phyloP scores from a whole-genome alignment of 1,140 invertebrate genomes.

The Musca domestica region DNA sequence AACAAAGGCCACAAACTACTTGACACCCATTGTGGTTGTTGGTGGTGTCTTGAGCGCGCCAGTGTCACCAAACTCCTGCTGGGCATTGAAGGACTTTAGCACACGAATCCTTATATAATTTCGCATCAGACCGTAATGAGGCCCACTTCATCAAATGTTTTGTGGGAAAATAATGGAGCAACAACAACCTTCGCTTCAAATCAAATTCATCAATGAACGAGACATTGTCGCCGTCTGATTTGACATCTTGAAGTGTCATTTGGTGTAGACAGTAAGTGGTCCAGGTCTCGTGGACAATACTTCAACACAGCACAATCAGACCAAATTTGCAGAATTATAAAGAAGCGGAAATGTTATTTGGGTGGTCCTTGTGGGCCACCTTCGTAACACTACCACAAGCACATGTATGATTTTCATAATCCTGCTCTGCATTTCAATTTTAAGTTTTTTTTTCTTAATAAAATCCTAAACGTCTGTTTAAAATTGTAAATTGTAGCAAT shows the following conservation, averaged over 20 bases:
- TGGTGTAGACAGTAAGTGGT: conserved; percentile 19
- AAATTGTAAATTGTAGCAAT: neutral
- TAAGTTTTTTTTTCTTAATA: neutral
- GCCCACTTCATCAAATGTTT: neutral
- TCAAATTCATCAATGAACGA: neutral
- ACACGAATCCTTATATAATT: neutral
- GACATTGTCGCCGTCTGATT: conserved; percentile 14
- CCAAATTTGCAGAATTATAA: neutral
- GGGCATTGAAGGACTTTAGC: neutral
- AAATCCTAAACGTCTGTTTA: neutral
- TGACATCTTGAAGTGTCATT: conserved; percentile 13
- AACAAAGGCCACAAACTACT: conserved; percentile 7
- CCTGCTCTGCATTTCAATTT: too few relatives aligned
- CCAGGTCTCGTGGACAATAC: neutral
- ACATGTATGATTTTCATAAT: neutral
- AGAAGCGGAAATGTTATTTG: neutral
- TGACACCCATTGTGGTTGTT: conserved; percentile 5
- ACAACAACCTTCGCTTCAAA: too few relatives aligned
- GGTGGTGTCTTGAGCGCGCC: neutral
- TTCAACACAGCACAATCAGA: neutral
- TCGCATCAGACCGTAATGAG: neutral
- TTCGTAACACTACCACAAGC: too few relatives aligned
- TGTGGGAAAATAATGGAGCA: neutral
- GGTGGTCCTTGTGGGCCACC: neutral
- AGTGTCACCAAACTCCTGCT: conserved; percentile 14